Evolutionary conservation across 2,888 invertebrate species (phyloP), one percentile per base, ranked within the genome.

Genomic region (Pachliopta kotzebuea): DNA sequence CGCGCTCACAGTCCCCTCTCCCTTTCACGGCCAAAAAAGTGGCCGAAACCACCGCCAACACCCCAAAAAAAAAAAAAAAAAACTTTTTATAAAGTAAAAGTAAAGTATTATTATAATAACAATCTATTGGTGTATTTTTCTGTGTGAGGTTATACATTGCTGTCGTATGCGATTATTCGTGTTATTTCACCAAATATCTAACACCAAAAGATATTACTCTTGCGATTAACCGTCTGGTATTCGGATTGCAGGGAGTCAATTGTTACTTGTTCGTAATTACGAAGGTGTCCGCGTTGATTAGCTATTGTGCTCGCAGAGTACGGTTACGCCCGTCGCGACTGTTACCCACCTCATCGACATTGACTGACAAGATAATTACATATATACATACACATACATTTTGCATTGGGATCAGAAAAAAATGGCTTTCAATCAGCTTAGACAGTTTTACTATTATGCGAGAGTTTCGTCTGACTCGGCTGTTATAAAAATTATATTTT

Each of bases 191-290:
- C 50, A 52, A 50, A 21, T 50, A 8, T 21, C 24, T 54, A 37
- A 42, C 7, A 45, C 20, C 9, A 17, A 14, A 52, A 23, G 83
- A 84, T 86, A 88, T 87, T 85, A 85, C 76, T 59, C 65, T 68
- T 61, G 63, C 76, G 77, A 79, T 80, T 77, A 76, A 37, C 70
- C 74, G 56, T 59, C 23, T 31, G 53, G 37, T 21, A 63, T 58
- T 45, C 45, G 42, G 24, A 20, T 60, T 60, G 42, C 45, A 18
- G 26, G 57, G 23, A 52, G 52, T 53, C 54, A 26, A 63, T 58
- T 54, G 42, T 54, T 37, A 58, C 53, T 63, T 20, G 56, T 14
- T 58, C 53, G 24, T 58, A 63, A 63, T 63, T 63, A 57, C 7
- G 9, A 26, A 53, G 53, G 52, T 59, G 56, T 63, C 29, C 45